Conservation (phyloP, 2,888 invertebrate species). For the Lutraria lutraria region DNA sequence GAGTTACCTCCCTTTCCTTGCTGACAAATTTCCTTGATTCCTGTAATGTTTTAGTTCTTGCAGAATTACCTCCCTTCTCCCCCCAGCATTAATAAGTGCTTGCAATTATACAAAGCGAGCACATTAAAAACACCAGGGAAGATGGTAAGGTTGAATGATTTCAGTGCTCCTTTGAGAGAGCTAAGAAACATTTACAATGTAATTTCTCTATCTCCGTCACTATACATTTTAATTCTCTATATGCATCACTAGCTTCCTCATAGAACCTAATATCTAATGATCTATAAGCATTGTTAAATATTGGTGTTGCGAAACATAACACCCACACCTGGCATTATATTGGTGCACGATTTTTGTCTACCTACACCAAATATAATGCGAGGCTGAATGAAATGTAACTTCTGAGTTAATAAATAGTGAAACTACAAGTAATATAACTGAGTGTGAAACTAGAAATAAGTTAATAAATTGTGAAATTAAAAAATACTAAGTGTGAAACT, state of each 20-base stretch:
- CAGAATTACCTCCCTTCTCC: constrained; percentile 14
- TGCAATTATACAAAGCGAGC: constrained; percentile 54
- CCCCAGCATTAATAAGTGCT: constrained; percentile 75
- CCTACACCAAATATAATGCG: constrained; percentile 72
- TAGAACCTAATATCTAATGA: not conserved
- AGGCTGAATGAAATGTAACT: constrained; percentile 35
- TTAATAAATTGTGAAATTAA: not conserved
- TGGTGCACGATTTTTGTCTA: constrained; percentile 73
- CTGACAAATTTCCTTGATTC: too few species aligned
- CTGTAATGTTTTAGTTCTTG: not conserved
- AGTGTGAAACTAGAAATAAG: too few species aligned
- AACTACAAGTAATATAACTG: not conserved
- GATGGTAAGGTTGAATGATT: not conserved
- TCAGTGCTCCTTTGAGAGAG: not conserved
- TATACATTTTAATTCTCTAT: too few species aligned
- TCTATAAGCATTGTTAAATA: not conserved
- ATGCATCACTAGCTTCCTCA: too few species aligned
- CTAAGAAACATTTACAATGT: too few species aligned
- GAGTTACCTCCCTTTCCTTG: not conserved
- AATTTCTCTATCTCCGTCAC: too few species aligned
- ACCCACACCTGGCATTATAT: constrained; percentile 76
- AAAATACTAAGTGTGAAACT: too few species aligned
- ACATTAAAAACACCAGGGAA: constrained; percentile 53
- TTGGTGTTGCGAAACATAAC: not conserved
- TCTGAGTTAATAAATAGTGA: not conserved